Evolutionary conservation across 1,140 invertebrate species (phyloP).

Genomic region (Zophobas atratus): DNA sequence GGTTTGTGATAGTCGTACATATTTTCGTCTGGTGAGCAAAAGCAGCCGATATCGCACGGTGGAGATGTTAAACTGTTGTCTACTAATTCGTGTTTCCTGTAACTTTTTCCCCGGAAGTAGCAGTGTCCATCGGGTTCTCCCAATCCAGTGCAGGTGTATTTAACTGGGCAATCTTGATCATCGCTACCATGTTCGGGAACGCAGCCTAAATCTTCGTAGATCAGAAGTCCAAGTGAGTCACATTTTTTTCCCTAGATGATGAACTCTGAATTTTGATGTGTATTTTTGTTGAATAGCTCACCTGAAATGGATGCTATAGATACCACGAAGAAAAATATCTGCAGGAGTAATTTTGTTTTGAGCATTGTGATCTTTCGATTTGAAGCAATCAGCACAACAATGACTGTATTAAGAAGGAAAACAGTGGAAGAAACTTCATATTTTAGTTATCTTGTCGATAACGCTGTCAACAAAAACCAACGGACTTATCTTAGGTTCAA

Average conservation of each 20-base stretch:
- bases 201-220: background rate
- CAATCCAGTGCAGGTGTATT: background rate
- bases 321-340: too few relatives aligned
- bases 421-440: too few relatives aligned
- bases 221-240: background rate
- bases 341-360: too few relatives aligned
- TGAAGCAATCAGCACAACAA: too few relatives aligned
- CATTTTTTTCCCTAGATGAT: background rate
- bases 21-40: background rate
- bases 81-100: background rate
- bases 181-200: background rate
- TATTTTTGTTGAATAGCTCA: too few relatives aligned
- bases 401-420: too few relatives aligned
- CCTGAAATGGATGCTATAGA: too few relatives aligned
- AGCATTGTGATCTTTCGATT: too few relatives aligned
- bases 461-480: too few relatives aligned
- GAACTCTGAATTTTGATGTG: too few relatives aligned
- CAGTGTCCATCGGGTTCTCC: background rate
- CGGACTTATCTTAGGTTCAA: too few relatives aligned
- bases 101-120: background rate
- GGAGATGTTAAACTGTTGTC: background rate
- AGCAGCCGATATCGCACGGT: background rate
- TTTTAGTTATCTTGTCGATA: too few relatives aligned
- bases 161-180: background rate
- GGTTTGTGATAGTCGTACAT: background rate